Base-by-base conservation (phyloP, 2,113 vertebrate genomes). In the Anguilla rostrata region DNA sequence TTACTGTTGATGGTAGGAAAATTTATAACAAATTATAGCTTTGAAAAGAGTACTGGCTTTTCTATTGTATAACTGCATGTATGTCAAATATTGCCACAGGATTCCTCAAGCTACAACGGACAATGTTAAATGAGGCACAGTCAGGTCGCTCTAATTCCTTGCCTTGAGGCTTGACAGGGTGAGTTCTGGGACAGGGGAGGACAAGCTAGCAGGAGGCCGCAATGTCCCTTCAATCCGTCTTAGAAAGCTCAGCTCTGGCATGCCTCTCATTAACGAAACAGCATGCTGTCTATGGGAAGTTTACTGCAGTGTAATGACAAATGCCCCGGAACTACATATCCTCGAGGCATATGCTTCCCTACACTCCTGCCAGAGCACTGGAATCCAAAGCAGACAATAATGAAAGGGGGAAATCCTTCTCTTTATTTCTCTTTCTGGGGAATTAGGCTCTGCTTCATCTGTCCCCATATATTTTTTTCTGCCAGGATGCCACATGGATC, bases 211-310 rank as follows among this genome's bases (percentile, higher is more conserved):
- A 91, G 91, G 94, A 94, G 94, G 92, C 14, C 39, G 1, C 78
- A 66, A 83, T 16, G n/a, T 39, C 3, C 46, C 29, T 90, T 91
- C 92, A 93, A 93, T 94, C 92, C 90, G 90, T 94, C 84, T 94
- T 91, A 81, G 87, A 93, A 86, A 91, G 91, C 91, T 93, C 91
- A 92, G 90, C 3, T 56, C 87, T 92, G 92, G 92, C 90, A 93
- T 93, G 93, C 91, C 94, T 94, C 93, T 95, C 93, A 94, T 95
- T 95, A 95, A 91, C 88, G 43, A 87, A 95, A 95, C 94, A 95
- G 94, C 94, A 94, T 94, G 93, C 92, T 91, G 90, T 95, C 94
- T 92, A 92, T 89, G 94, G 94, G 94, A 94, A 94, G 93, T 94
- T 92, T 93, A 94, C 93, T 91, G 94, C 94, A 93, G 91, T 93